These are phyloP conservation scores for Thalassaphorura encarpata DNA, from an alignment of 1,140 invertebrate species.

Conservation along the genomic window DNA sequence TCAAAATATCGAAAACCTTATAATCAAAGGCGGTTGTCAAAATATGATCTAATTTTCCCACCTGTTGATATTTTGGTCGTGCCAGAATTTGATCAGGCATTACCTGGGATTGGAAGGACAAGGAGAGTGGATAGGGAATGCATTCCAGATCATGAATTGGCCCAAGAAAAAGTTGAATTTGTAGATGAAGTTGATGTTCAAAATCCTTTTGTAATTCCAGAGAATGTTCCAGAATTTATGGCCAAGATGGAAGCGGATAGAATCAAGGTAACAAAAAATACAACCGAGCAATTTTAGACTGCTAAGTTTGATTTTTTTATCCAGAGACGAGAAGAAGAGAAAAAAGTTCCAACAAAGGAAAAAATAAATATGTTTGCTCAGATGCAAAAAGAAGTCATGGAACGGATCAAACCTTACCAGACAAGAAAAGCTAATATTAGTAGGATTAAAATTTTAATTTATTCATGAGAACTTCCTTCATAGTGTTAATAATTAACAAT, in stretches of 20 bases:
- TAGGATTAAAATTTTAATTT: slow-evolving; percentile 1
- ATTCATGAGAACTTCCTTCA: background rate
- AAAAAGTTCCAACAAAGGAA: slow-evolving; percentile 2
- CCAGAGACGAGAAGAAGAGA: slow-evolving; percentile 2
- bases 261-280: slow-evolving; percentile 4
- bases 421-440: background rate
- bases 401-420: background rate
- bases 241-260: slow-evolving; percentile 3
- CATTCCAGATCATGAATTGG: background rate
- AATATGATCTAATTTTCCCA: background rate
- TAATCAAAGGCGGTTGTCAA: too few species aligned
- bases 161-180: background rate
- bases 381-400: background rate
- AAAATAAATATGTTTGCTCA: slow-evolving; percentile 1
- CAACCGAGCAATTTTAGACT: background rate
- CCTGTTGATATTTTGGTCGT: background rate
- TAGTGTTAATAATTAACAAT: background rate
- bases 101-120: background rate
- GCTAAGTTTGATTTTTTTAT: background rate
- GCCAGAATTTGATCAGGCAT: background rate
- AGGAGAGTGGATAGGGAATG: background rate
- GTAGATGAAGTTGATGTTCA: slow-evolving; percentile 20
- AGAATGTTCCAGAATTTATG: slow-evolving; percentile 21
- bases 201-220: slow-evolving; percentile 24
- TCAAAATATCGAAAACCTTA: too few species aligned